Evolutionary conservation across 2,113 vertebrate species (phyloP), one percentile per base, ranked within the genome.

Genomic region (Atherinomorus stipes): DNA sequence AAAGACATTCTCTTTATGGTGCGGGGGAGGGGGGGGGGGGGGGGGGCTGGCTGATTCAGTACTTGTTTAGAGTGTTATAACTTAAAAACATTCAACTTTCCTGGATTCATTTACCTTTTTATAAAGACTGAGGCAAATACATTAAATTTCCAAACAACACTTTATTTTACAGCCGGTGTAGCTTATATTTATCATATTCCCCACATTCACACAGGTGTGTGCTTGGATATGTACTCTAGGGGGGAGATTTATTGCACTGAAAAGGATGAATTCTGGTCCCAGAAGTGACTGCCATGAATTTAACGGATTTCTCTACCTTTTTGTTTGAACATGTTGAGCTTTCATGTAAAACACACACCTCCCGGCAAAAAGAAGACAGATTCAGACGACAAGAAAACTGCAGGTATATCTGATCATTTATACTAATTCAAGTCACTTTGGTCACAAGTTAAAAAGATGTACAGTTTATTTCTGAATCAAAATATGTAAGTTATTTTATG

Each of bases 151-250:
- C 69, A 88, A 71, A 78, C 80, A 76, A 87, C 78, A 88, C 85
- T 85, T 88, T 88, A 87, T 86, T 86, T 74, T 89, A 90, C 88
- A 88, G 84, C 79, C 85, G 74, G 63, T 10, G 57, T 71, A 76
- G 74, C 64, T 87, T 64, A 71, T 78, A 25, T 80, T 71, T 26
- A 74, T 51, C 21, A 31, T 18, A 21, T 65, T 71, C 49, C 66
- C 78, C 65, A 67, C 44, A 74, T 22, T 81, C 64, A 71, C 38
- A 66, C 42, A 49, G n/a, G 63, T 0, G 1, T 40, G 52, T 69
- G 49, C 45, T 59, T 68, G 49, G 38, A 76, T 68, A 64, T 59
- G 63, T 40, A 31, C 66, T 58, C 52, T 18, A 38, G 44, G 65
- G 71, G 57, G 44, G 56, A 57, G 64, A 71, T 54, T 34, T 60